A percentile compares a stretch with the other conserved stretches of the same genome.
These are phyloP conservation scores for Idaea biselata DNA, from an alignment of 2,888 invertebrate genomes.

Conservation along the genomic window DNA sequence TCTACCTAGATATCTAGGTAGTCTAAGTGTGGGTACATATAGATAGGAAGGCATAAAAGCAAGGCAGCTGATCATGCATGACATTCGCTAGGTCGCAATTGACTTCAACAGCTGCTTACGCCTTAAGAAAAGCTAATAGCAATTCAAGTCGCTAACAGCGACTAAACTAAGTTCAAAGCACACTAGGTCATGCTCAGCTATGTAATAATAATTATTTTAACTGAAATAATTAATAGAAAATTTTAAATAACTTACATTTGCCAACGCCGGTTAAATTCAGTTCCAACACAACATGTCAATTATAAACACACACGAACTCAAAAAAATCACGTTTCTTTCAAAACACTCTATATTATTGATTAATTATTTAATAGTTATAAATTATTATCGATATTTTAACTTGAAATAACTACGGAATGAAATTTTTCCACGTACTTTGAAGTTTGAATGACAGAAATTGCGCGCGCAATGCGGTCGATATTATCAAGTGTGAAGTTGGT, in stretches of 20 bases:
- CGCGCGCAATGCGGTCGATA: constrained; percentile 72
- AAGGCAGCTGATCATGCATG: background rate
- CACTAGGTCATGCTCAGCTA: background rate
- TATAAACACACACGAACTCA: background rate
- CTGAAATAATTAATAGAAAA: background rate
- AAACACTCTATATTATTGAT: background rate
- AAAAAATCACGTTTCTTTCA: background rate
- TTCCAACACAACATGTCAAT: background rate
- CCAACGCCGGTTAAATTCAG: background rate
- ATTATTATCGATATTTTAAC: background rate
- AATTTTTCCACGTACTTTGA: constrained; percentile 50
- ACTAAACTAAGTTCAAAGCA: background rate
- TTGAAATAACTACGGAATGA: constrained; percentile 46
- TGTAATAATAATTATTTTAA: too few relatives aligned
- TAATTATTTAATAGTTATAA: background rate
- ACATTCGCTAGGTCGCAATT: background rate
- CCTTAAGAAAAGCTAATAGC: background rate
- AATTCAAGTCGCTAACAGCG: background rate
- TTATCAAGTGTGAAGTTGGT: constrained; percentile 12
- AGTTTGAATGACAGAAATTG: constrained; percentile 49
- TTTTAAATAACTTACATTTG: background rate
- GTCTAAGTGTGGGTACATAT: too few relatives aligned
- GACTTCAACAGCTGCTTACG: background rate
- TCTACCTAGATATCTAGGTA: too few relatives aligned
- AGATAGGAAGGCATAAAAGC: too few relatives aligned